Percentiles rank a stretch among this genome's conserved stretches.
phyloP scores from a whole-genome alignment of 2,797 vertebrate species.

The Morelia viridis region DNA sequence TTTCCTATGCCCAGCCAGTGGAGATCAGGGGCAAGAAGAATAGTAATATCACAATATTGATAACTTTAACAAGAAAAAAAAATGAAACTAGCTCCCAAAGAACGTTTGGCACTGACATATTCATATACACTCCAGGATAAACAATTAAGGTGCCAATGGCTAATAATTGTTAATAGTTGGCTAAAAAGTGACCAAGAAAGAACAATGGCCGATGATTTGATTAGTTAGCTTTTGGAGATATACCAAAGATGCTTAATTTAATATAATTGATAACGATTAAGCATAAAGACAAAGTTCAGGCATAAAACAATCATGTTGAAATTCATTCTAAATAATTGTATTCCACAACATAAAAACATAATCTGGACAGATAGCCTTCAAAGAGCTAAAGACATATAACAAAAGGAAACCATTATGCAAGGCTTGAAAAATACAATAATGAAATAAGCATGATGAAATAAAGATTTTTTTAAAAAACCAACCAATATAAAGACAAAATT shows the following conservation, averaged over 20 bases:
- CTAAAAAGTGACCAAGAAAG: not conserved
- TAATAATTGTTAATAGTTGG: not conserved
- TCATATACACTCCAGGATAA: not conserved
- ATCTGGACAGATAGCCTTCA: conserved; percentile 34
- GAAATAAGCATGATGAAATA: not conserved
- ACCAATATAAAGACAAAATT: not conserved
- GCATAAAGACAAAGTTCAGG: conserved; percentile 15
- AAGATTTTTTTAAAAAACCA: conserved; percentile 4
- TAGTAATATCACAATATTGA: not conserved
- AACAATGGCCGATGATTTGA: not conserved
- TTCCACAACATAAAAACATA: conserved; percentile 25
- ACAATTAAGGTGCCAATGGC: not conserved
- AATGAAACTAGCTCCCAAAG: not conserved
- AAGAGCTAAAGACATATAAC: conserved; percentile 32
- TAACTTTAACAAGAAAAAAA: conserved; percentile 2
- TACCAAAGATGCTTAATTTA: conserved; percentile 37
- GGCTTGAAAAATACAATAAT: conserved; percentile 17
- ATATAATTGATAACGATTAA: conserved; percentile 38
- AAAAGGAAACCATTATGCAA: conserved; percentile 11
- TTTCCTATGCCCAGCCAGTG: not conserved
- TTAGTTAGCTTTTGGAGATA: conserved; percentile 13
- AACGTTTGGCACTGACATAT: not conserved
- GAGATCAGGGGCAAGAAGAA: conserved; percentile 4
- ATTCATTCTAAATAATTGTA: conserved; percentile 44
- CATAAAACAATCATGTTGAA: conserved; percentile 34